Evolutionary conservation across 2,888 invertebrate species (phyloP).

Genomic region (Apamea monoglypha): DNA sequence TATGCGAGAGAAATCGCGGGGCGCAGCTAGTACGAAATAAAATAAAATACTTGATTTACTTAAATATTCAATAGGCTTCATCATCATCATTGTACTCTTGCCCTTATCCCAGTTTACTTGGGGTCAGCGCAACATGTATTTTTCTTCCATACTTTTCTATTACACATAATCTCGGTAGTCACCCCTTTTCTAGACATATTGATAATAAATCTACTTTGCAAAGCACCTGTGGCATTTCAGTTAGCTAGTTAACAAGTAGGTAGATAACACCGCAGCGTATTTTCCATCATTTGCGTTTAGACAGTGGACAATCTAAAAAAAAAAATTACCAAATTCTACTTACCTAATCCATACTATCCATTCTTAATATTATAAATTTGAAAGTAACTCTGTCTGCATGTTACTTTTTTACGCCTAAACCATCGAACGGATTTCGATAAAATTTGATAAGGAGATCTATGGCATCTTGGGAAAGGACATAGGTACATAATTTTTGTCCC

Average conservation of each 20-base stretch:
- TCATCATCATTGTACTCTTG: background rate
- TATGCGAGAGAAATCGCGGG: too few relatives aligned
- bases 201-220: background rate
- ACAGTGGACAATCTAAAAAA: background rate
- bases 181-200: background rate
- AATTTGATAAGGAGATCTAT: background rate
- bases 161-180: background rate
- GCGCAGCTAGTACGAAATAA: too few relatives aligned
- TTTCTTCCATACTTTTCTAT: background rate
- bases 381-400: background rate
- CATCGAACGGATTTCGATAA: background rate
- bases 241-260: background rate
- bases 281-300: background rate
- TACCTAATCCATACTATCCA: background rate
- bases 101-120: background rate
- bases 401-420: background rate
- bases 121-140: too few relatives aligned
- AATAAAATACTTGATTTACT: background rate
- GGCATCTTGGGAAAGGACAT: background rate
- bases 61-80: background rate
- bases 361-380: background rate
- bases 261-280: background rate
- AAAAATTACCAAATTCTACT: background rate
- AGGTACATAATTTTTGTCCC: background rate
- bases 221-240: constrained; percentile 1